phyloP scores from a whole-genome alignment of 2,797 vertebrate species.

The Malurus splendens region DNA sequence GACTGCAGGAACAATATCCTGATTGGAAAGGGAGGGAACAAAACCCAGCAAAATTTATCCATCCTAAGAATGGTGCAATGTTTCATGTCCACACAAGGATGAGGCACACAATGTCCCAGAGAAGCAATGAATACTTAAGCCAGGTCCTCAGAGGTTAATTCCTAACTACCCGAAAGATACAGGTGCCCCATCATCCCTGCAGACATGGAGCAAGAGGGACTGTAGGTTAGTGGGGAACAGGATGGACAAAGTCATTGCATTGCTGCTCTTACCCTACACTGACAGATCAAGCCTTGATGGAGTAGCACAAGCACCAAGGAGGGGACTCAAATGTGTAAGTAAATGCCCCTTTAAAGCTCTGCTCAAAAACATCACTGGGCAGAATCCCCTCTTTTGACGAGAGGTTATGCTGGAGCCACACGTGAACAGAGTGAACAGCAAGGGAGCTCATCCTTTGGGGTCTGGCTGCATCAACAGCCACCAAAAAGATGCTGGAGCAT shows the following conservation, averaged over 20 bases:
- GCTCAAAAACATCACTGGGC: not conserved
- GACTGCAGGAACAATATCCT: not conserved
- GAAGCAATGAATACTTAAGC: not conserved
- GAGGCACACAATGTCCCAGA: not conserved
- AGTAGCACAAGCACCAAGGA: fast-evolving
- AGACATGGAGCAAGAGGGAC: fast-evolving
- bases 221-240: fast-evolving
- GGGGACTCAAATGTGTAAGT: fast-evolving
- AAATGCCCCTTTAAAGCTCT: not conserved
- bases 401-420: not conserved
- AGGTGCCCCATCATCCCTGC: not conserved
- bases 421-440: not conserved
- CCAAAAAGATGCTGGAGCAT: not conserved
- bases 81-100: no score
- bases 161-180: not conserved
- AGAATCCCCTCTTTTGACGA: not conserved
- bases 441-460: not conserved
- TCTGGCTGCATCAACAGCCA: not conserved
- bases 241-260: not conserved
- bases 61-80: not conserved
- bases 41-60: not conserved
- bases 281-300: not conserved
- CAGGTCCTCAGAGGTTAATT: not conserved
- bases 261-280: not conserved
- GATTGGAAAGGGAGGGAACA: not conserved